Percentiles rank a stretch among this genome's conserved stretches.
Evolutionary conservation across 2,797 vertebrate genomes (phyloP).

Genomic region (Neosalanx taihuensis): DNA sequence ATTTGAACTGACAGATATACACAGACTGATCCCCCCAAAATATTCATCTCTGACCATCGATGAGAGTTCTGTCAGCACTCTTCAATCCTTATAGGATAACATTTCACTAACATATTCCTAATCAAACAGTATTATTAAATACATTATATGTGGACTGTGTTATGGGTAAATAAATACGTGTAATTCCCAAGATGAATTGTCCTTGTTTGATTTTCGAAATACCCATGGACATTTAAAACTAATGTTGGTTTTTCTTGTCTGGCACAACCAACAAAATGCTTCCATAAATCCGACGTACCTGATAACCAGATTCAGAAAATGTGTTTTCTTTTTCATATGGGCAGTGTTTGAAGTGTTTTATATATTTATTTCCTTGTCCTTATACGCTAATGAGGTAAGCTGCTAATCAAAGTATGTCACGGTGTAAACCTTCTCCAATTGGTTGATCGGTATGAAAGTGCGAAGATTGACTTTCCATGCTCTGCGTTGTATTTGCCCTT

Average conservation of each 20-base stretch:
- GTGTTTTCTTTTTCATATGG: constrained; percentile 14
- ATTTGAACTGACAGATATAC: not conserved
- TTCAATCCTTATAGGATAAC: constrained; percentile 19
- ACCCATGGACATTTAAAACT: not conserved
- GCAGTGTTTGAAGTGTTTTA: too few species aligned
- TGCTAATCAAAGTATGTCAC: too few species aligned
- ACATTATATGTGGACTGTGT: constrained; percentile 28
- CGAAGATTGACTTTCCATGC: too few species aligned
- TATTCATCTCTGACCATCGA: not conserved
- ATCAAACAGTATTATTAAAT: constrained; percentile 19
- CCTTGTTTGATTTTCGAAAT: not conserved
- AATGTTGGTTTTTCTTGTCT: too few species aligned
- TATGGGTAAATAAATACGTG: constrained; percentile 27
- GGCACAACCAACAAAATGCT: too few species aligned
- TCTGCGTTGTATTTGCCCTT: too few species aligned
- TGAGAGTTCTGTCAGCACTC: constrained; percentile 4
- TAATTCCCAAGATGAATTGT: constrained; percentile 23
- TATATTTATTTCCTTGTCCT: too few species aligned
- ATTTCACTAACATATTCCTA: constrained; percentile 25
- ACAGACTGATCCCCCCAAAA: not conserved
- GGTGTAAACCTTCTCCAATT: too few species aligned
- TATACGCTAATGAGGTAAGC: too few species aligned
- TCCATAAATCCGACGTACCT: too few species aligned
- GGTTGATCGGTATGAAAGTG: too few species aligned
- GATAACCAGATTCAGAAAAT: not conserved